These are phyloP conservation scores for Spinibarbus caldwelli DNA, from an alignment of 2,797 vertebrate species.

Conservation along the genomic window DNA sequence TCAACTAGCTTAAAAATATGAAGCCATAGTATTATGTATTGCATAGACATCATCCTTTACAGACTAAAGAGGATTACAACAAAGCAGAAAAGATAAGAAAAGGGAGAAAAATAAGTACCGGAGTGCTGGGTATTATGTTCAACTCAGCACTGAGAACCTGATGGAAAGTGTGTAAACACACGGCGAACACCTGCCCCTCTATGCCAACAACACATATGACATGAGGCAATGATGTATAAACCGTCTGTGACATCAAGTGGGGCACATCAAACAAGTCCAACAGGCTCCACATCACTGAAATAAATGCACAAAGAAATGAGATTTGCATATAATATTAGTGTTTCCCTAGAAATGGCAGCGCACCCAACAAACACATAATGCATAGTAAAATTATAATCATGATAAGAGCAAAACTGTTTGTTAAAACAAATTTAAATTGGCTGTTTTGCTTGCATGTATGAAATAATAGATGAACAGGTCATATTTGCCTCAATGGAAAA, in stretches of 20 bases:
- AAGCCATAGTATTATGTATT: constrained; percentile 42
- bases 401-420: neutral
- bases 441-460: neutral
- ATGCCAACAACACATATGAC: constrained; percentile 8
- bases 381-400: neutral
- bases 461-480: neutral
- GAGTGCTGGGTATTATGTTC: neutral
- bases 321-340: neutral
- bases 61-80: constrained; percentile 40
- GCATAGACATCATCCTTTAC: constrained; percentile 16
- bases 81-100: constrained; percentile 14
- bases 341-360: neutral
- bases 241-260: constrained; percentile 4
- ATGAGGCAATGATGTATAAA: constrained; percentile 1
- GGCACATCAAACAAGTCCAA: constrained; percentile 38
- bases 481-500: neutral
- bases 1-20: constrained; percentile 31
- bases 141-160: neutral
- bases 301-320: constrained; percentile 29
- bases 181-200: constrained; percentile 16
- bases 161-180: constrained; percentile 28
- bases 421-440: neutral
- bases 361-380: neutral
- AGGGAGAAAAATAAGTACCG: neutral
- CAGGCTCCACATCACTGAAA: constrained; percentile 18